These are phyloP conservation scores for Pristionchus entomophagus DNA, from an alignment of 2,888 invertebrate genomes.

Conservation along the genomic window DNA sequence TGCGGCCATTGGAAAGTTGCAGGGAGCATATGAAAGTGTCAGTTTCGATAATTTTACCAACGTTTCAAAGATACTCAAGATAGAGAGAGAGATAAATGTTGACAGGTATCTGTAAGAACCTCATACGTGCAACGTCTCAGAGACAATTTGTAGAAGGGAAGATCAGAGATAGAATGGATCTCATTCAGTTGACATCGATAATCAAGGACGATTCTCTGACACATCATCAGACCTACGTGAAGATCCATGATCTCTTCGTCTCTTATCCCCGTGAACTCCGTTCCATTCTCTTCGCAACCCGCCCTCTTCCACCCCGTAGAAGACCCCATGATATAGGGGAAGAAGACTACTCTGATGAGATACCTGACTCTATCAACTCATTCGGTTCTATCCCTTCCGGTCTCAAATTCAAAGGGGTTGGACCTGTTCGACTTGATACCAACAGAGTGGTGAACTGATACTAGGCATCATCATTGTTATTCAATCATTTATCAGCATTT, in stretches of 20 bases:
- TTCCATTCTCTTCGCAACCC: conserved; percentile 23
- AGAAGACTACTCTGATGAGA: not conserved
- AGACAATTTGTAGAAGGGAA: too few relatives aligned
- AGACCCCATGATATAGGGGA: not conserved
- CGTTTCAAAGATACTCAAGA: not conserved
- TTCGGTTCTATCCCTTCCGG: not conserved
- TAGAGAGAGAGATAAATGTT: too few relatives aligned
- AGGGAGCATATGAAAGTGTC: not conserved
- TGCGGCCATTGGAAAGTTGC: not conserved
- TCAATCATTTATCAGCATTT: not conserved
- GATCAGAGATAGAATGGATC: not conserved
- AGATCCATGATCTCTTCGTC: not conserved
- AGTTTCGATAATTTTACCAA: not conserved
- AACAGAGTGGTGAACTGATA: not conserved
- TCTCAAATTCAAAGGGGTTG: conserved; percentile 4
- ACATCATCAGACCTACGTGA: conserved; percentile 4
- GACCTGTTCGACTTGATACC: not conserved
- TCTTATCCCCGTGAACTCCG: conserved; percentile 24
- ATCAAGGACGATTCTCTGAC: conserved; percentile 36
- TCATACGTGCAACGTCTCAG: too few relatives aligned
- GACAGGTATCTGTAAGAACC: too few relatives aligned
- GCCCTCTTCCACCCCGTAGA: not conserved
- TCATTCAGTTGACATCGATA: not conserved
- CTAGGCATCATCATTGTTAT: not conserved
- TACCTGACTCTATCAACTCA: not conserved